Evolutionary conservation across 2,888 invertebrate genomes (phyloP).

Genomic region (Octodonta nipae): DNA sequence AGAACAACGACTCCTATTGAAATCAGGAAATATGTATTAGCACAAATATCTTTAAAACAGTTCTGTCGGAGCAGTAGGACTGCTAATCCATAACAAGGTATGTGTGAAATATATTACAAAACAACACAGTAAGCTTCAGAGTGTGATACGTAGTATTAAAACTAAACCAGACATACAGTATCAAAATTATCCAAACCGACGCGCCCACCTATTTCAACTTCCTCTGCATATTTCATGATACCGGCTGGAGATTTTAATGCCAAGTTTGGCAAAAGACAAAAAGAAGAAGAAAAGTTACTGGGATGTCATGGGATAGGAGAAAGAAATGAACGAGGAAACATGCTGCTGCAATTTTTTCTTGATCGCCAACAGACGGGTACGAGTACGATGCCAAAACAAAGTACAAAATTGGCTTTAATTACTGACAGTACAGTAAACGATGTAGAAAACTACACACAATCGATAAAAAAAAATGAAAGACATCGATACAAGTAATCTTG

Average conservation of each 20-base stretch:
- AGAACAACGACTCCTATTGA: constrained; percentile 1
- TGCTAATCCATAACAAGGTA: constrained; percentile 1
- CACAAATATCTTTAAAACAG: constrained; percentile 1
- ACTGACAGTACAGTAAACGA: not conserved
- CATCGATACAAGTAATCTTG: too few species aligned
- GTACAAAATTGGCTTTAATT: not conserved
- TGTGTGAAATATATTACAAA: constrained; percentile 2
- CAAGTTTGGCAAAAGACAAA: not conserved
- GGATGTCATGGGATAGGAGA: constrained; percentile 1
- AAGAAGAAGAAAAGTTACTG: not conserved
- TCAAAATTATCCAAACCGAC: not conserved
- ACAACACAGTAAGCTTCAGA: not conserved
- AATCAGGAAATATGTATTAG: constrained; percentile 3
- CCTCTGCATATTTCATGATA: too few species aligned
- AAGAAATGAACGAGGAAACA: constrained; percentile 1
- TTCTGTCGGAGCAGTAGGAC: constrained; percentile 2
- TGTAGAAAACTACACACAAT: not conserved
- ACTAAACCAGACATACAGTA: not conserved
- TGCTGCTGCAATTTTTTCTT: not conserved
- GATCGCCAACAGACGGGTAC: not conserved
- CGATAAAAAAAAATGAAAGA: constrained; percentile 1
- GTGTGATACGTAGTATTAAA: not conserved
- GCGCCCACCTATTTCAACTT: too few species aligned
- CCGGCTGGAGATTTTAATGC: constrained; percentile 1
- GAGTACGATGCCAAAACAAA: not conserved